Evolutionary conservation across 2,797 vertebrate species (phyloP).

Genomic region (Crenichthys baileyi): DNA sequence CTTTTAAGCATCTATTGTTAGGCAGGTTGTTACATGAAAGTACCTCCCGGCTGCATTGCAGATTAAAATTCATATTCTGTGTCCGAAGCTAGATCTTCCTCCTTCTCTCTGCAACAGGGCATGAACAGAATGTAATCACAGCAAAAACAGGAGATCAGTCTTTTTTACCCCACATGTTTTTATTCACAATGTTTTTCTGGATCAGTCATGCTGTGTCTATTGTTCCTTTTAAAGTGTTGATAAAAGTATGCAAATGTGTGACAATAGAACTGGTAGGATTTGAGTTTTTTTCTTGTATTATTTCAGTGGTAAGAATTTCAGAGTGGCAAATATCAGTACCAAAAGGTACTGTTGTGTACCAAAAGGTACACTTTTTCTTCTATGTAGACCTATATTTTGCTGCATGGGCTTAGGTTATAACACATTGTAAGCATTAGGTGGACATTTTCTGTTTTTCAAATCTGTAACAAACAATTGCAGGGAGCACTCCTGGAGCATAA

Average conservation of each 20-base stretch:
- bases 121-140: conserved; percentile 76
- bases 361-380: neutral
- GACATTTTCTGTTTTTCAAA: neutral
- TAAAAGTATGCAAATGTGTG: conserved; percentile 9
- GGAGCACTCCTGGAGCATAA: neutral
- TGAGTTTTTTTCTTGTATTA: neutral
- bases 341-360: neutral
- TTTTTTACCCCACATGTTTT: conserved; percentile 14
- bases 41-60: conserved; percentile 76
- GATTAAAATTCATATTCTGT: conserved; percentile 81
- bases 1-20: conserved; percentile 28
- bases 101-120: conserved; percentile 66
- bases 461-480: neutral
- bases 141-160: conserved; percentile 47
- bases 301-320: conserved; percentile 23
- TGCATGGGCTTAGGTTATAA: conserved; percentile 1
- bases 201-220: conserved; percentile 17
- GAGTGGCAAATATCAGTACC: neutral
- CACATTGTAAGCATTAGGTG: neutral
- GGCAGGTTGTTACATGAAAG: conserved; percentile 42
- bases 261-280: neutral
- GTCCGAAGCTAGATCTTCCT: conserved; percentile 69
- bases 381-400: neutral
- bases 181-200: conserved; percentile 14
- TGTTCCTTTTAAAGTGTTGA: neutral